phyloP scores from a whole-genome alignment of 2,113 vertebrate genomes.

The Ondatra zibethicus region DNA sequence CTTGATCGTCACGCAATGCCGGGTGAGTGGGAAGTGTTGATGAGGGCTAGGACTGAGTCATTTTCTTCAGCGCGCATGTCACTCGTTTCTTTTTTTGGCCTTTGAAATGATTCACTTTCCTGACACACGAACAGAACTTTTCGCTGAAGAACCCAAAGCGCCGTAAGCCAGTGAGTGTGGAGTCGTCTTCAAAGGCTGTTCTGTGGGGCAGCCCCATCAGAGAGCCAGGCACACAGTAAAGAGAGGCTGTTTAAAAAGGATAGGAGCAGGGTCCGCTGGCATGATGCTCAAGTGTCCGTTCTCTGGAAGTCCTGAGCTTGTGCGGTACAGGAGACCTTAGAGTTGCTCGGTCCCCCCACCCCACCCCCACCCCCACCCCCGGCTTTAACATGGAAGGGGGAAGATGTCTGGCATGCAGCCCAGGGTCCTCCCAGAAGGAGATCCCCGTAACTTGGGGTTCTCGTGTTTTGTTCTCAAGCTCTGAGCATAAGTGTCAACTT shows the following conservation, averaged over 20 bases:
- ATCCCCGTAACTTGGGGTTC: background rate
- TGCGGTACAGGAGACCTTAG: background rate
- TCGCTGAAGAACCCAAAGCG: constrained; percentile 12
- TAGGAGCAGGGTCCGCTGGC: background rate
- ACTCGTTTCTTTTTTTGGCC: constrained; percentile 43
- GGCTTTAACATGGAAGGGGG: background rate
- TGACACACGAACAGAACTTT: constrained; percentile 12
- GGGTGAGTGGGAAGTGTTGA: constrained; percentile 5
- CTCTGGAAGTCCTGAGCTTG: constrained; percentile 8
- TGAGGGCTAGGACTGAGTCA: background rate
- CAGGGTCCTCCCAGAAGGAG: background rate
- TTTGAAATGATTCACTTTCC: constrained; percentile 62
- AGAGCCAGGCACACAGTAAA: background rate
- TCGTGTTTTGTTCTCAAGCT: background rate
- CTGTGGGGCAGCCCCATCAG: background rate
- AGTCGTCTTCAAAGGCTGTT: background rate
- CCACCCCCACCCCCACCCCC: background rate
- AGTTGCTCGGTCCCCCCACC: background rate
- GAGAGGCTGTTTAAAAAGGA: background rate
- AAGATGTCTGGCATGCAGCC: background rate
- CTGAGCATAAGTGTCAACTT: background rate
- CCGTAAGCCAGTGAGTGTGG: background rate
- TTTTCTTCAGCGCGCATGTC: constrained; percentile 32
- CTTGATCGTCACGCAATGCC: background rate
- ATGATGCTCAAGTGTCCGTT: background rate